Percentiles rank a stretch among this genome's conserved stretches.
Evolutionary conservation across 2,888 invertebrate species (phyloP).

Genomic region (Aspidiotus destructor): DNA sequence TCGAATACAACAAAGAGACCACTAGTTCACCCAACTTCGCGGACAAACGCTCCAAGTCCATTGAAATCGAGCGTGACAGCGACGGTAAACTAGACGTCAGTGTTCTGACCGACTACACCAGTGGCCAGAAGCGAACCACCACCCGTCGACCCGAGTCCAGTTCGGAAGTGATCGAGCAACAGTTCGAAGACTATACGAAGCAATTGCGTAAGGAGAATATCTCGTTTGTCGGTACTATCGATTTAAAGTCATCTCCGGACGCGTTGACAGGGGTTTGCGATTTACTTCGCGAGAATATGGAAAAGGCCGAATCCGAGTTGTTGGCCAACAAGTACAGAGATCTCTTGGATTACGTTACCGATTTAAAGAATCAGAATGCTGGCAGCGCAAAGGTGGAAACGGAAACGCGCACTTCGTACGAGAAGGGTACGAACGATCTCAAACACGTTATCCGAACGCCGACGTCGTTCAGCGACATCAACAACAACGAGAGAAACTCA

Average conservation of each 20-base stretch:
- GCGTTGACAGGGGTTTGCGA: background rate
- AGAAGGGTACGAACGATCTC: too few species aligned
- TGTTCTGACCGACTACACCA: background rate
- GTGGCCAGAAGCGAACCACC: background rate
- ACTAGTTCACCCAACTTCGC: too few species aligned
- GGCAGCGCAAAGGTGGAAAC: too few species aligned
- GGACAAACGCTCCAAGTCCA: background rate
- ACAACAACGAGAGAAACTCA: too few species aligned
- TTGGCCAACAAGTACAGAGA: slow-evolving; percentile 4
- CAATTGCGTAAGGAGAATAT: background rate
- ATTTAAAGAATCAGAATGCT: background rate
- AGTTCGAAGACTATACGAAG: background rate
- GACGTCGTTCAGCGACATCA: too few species aligned
- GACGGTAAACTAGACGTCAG: background rate
- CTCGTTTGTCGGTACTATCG: background rate
- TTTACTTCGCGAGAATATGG: background rate
- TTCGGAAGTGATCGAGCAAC: background rate
- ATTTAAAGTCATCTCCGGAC: background rate
- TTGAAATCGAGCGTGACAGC: background rate
- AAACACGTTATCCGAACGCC: too few species aligned
- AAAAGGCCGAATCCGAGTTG: background rate
- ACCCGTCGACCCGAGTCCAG: background rate
- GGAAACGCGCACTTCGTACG: background rate
- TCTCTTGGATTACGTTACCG: background rate
- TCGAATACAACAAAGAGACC: too few species aligned